Base-by-base conservation (phyloP, 2,888 invertebrate species). In the Arctia plantaginis region DNA sequence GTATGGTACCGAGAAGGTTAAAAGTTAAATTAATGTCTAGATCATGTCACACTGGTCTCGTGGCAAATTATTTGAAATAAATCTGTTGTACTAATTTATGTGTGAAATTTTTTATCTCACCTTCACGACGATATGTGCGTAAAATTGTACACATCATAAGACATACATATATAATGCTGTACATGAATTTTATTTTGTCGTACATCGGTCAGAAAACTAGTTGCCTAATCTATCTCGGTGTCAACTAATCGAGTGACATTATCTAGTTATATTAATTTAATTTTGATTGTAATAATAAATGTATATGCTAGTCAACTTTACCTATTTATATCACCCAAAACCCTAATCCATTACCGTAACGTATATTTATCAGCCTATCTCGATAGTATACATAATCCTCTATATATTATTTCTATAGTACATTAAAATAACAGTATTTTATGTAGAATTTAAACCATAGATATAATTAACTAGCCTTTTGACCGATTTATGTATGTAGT, bases 11-110 rank as follows among this genome's bases (percentile, higher is more conserved):
- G 90, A 92, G 90, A 92, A 91, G 93, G 92, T 92, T 89, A 90
- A 94, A 69, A 94, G 90, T 94, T 95, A 94, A 96, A 96, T 96
- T 96, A 95, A 96, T 95, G 94, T 96, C 96, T 96, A 96, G 96
- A 96, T 95, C 93, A 94, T 96, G 96, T 96, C 96, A 96, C 96
- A 96, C 89, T 91, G 93, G 91, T 94, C 92, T 93, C 93, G 96
- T 96, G 96, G 96, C 96, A 96, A 93, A 92, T 94, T 95, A 93
- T 94, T 93, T 93, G 92, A 95, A 95, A 95, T 95, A 95, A 95
- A 95, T 94, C 95, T 95, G 94, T 95, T 95, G 94, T 95, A 94
- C 93, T 91, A 92, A 93, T 88, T 89, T 90, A 86, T 92, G 95
- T 95, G 94, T 94, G 89, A 91, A 93, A 90, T 95, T 94, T 91